These are phyloP conservation scores for Takifugu ocellatus DNA, from an alignment of 2,797 vertebrate species.

Conservation along the genomic window DNA sequence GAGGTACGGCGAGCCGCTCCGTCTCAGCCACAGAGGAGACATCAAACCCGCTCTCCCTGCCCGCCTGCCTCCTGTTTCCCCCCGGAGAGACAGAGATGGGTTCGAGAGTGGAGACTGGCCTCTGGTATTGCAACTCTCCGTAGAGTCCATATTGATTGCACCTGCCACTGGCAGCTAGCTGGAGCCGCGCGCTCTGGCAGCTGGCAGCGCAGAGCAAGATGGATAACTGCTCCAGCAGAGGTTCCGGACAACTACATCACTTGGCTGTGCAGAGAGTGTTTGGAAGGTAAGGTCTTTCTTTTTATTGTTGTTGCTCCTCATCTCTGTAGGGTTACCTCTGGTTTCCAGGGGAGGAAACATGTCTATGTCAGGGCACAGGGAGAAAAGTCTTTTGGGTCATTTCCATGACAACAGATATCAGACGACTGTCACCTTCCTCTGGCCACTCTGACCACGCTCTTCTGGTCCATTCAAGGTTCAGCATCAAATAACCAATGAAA, in stretches of 20 bases:
- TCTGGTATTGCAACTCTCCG: slow-evolving; percentile 72
- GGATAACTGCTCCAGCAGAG: slow-evolving; percentile 63
- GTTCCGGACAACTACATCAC: slow-evolving; percentile 57
- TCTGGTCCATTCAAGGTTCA: no score
- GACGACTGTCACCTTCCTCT: no score
- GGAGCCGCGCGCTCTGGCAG: slow-evolving; percentile 67
- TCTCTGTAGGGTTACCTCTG: not conserved
- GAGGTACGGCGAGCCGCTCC: slow-evolving; percentile 47
- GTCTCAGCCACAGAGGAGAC: slow-evolving; percentile 61
- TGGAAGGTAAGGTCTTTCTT: slow-evolving; percentile 36
- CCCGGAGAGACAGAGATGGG: slow-evolving; percentile 64
- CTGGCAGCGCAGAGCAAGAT: slow-evolving; percentile 66
- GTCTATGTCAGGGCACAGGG: no score
- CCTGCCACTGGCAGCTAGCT: slow-evolving; percentile 69
- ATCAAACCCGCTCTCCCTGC: slow-evolving; percentile 63
- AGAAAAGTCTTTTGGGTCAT: no score
- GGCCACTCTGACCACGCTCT: no score
- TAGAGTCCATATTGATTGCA: slow-evolving; percentile 75
- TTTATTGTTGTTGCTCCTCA: slow-evolving; percentile 20
- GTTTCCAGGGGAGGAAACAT: no score
- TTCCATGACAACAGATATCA: no score
- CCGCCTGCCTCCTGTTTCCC: slow-evolving; percentile 62
- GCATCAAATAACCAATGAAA: no score
- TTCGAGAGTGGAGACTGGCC: slow-evolving; percentile 69
- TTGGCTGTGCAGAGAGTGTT: slow-evolving; percentile 51